Base-by-base conservation (phyloP, 2,888 invertebrate species). In the Ichneumoninae sp. region DNA sequence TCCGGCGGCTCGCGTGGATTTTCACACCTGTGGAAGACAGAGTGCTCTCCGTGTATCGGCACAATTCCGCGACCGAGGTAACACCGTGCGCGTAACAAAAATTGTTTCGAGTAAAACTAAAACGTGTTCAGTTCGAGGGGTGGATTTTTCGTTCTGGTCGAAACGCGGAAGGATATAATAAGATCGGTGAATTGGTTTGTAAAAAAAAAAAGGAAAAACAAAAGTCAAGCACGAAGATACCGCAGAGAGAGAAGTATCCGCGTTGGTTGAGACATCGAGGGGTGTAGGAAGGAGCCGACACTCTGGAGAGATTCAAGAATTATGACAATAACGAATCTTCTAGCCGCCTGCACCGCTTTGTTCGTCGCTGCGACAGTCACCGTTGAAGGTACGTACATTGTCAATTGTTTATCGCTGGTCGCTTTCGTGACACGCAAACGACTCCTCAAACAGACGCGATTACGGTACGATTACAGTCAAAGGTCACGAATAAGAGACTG, bases 1-100 rank as follows among this genome's bases (percentile, higher is more conserved):
- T 90, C 89, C 90, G 92, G 88, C 87, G 52, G 80, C 68, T 90
- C 90, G 91, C 88, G 90, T 89, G 81, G 87, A 86, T 87, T 90
- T 90, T 90, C 89, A 75, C 86, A 76, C 85, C 78, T 85, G 89
- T 86, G 81, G 76, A 76, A 4, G 65, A 66, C 22, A 75, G 10
- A 52, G 19, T 36, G 26, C 68, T 44, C 26, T 44, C 68, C 52
- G 5, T 60, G 26, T 47, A 52, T 16, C 5, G 8, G 57, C 26
- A 26, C 57, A 57, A 22, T 30, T 60, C 30, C 5, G 30, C 33
- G 7, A 33, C 19, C 33, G 1, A 33, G 10, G 5, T 33, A 33
- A 19, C n/a, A 19, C 1, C 62, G 30, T 62, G 16, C 30, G 30
- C 6, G 60, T n/a, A n/a, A 19, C 19, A 2, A 30, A 62, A 54